Evolutionary conservation across 1,140 invertebrate genomes (phyloP).

Genomic region (Cydia amplana): DNA sequence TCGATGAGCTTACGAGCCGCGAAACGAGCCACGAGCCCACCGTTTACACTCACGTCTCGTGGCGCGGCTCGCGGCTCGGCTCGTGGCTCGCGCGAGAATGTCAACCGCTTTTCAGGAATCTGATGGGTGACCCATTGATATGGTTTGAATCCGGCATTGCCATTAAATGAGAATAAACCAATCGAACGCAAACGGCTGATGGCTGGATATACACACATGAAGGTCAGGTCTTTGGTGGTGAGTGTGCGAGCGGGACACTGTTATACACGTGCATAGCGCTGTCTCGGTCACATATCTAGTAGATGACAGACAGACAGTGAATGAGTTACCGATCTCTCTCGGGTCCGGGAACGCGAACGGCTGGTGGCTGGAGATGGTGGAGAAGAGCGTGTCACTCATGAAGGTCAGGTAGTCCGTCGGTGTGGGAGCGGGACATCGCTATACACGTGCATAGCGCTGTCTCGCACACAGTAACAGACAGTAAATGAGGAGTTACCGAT

Average conservation of each 20-base stretch:
- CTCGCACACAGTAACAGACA: constrained; percentile 30
- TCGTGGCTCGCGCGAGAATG: no score
- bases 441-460: no score
- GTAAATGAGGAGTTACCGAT: constrained; percentile 85
- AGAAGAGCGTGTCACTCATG: constrained; percentile 94
- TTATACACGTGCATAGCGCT: no score
- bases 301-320: constrained; percentile 38
- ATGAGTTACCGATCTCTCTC: constrained; percentile 92
- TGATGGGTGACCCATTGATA: no score
- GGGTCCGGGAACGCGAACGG: constrained; percentile 98
- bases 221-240: constrained; percentile 94
- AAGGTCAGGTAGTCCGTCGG: constrained; percentile 89
- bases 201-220: constrained; percentile 91
- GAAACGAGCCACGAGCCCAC: no score
- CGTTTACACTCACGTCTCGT: no score
- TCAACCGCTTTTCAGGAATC: no score
- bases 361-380: constrained; percentile 91
- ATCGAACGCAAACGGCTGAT: constrained; percentile 94
- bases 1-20: no score
- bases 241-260: constrained; percentile 78
- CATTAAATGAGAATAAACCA: no score
- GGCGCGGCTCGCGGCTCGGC: no score
- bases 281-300: background rate
- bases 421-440: no score
- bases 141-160: no score